A percentile compares a stretch with the other conserved stretches of the same genome.
Evolutionary conservation across 2,888 invertebrate species (phyloP).

Genomic region (Drosophila melanosoma): DNA sequence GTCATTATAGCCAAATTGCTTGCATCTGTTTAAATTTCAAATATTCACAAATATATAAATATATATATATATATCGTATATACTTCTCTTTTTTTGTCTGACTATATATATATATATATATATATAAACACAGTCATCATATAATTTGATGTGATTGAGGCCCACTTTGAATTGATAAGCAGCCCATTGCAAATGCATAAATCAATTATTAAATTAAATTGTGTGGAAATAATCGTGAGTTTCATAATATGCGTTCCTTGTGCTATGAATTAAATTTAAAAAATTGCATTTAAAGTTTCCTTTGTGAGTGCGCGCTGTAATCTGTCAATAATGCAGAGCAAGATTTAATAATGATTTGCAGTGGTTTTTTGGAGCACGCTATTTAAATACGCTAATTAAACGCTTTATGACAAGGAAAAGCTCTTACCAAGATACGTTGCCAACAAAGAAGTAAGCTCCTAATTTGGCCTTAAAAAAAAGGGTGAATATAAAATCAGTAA

Average conservation of each 20-base stretch:
- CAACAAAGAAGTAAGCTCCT: conserved; percentile 6
- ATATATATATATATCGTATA: neutral
- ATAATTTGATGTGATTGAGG: conserved; percentile 48
- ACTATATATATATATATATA: neutral
- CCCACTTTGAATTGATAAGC: conserved; percentile 37
- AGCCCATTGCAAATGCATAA: conserved; percentile 48
- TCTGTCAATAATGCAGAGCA: conserved; percentile 4
- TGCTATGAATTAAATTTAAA: conserved; percentile 19
- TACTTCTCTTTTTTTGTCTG: neutral
- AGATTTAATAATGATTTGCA: conserved; percentile 34
- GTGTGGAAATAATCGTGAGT: conserved; percentile 74
- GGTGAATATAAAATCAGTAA: conserved; percentile 44
- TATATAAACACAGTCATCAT: neutral
- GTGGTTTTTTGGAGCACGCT: conserved; percentile 15
- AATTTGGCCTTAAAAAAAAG: conserved; percentile 23
- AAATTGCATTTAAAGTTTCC: conserved; percentile 21
- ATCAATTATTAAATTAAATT: conserved; percentile 77
- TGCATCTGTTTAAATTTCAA: neutral
- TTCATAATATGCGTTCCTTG: conserved; percentile 29
- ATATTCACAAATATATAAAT: neutral
- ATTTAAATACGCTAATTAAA: conserved; percentile 58
- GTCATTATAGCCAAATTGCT: neutral
- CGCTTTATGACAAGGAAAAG: conserved; percentile 27
- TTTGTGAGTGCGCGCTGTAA: neutral
- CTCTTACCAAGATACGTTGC: conserved; percentile 19